phyloP scores from a whole-genome alignment of 2,888 invertebrate genomes.

The Belgica antarctica region DNA sequence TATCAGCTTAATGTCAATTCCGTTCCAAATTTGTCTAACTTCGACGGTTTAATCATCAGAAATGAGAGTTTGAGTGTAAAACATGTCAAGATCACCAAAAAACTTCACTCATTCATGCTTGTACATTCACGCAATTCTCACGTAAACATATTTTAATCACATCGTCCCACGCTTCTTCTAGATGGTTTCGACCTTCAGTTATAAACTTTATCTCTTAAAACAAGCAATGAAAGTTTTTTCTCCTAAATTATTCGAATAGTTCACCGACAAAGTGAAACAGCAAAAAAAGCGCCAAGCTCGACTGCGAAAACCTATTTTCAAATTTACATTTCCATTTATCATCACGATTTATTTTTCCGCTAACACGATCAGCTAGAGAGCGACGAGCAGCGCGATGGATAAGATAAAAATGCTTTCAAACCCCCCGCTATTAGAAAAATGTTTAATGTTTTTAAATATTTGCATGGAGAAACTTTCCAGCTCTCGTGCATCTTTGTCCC shows the following conservation, averaged over 20 bases:
- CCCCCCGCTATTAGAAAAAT: background rate
- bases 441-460: constrained; percentile 20
- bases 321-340: constrained; percentile 41
- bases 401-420: background rate
- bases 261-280: background rate
- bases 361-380: background rate
- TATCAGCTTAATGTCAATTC: too few species aligned
- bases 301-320: constrained; percentile 32
- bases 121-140: too few species aligned
- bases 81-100: too few species aligned
- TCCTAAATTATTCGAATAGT: constrained; percentile 1
- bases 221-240: background rate
- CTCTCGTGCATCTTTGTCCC: too few species aligned
- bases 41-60: too few species aligned
- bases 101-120: too few species aligned
- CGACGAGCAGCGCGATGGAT: background rate
- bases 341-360: background rate
- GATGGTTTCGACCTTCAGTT: background rate
- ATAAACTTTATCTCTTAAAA: background rate
- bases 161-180: too few species aligned
- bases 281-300: constrained; percentile 5
- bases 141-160: too few species aligned
- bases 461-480: background rate
- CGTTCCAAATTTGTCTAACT: too few species aligned
- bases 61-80: too few species aligned